Percentiles rank a stretch among this genome's conserved stretches.
Evolutionary conservation across 2,113 vertebrate genomes (phyloP).

Genomic region (Prochilodus magdalenae): DNA sequence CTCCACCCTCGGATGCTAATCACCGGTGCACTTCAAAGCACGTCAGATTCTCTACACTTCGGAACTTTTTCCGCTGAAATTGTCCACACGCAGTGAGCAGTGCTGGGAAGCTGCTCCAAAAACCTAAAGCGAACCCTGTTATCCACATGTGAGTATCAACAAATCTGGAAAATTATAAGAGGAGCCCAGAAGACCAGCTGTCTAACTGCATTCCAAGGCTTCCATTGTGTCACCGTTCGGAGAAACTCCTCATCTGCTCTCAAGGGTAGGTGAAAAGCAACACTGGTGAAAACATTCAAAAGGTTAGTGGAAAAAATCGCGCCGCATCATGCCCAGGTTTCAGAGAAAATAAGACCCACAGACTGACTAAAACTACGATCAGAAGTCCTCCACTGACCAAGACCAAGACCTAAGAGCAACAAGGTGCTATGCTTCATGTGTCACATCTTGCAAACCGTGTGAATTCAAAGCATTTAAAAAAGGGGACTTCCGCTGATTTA

Average conservation of each 20-base stretch:
- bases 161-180: neutral
- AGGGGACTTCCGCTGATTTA: too few species aligned
- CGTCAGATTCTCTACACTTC: neutral
- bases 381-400: neutral
- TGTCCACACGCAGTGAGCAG: neutral
- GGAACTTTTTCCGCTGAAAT: neutral
- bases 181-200: constrained; percentile 2
- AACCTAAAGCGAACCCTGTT: neutral
- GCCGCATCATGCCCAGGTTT: too few species aligned
- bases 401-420: neutral
- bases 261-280: neutral
- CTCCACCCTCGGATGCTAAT: neutral
- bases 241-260: neutral
- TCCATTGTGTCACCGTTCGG: neutral
- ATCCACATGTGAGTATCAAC: neutral
- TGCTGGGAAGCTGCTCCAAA: neutral
- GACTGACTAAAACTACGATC: neutral
- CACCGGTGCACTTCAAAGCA: neutral
- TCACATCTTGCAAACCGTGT: too few species aligned
- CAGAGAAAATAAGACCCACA: neutral
- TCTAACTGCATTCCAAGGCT: neutral
- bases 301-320: neutral
- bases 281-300: neutral
- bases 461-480: too few species aligned
- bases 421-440: too few species aligned